Base-by-base conservation (phyloP, 1,140 invertebrate genomes). In the Panonychus citri region DNA sequence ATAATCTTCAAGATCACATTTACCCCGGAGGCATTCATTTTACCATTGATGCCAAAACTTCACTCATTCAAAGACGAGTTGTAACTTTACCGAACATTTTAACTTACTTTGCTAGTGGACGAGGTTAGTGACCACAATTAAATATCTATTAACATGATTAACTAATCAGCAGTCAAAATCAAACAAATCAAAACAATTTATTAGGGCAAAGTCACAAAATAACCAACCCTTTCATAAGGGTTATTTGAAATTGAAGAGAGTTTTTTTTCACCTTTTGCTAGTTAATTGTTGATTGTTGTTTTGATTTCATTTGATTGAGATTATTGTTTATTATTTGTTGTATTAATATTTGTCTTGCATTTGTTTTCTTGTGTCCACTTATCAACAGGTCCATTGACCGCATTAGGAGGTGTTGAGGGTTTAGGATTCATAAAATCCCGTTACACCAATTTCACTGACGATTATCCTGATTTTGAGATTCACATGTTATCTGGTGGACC, bases 381-480 rank as follows among this genome's bases (percentile, higher is more conserved):
- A 13, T 24, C n/a, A 34, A 8, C 34, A 60, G 64, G 64, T 49
- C 63, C 63, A 24, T 34, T 66, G 13, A 64, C 65, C 7, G 53
- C 62, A 1, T 37, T 64, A 3, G 63, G 63, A 25, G 76, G 78
- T 28, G 76, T 76, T 37, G 82, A 85, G 67, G 80, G 76, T 1
- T 78, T 83, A 0, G 84, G 82, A 0, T 88, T 86, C 58, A 75
- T 88, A 1, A 87, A 87, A 60, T 81, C 82, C 0, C 82, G 81
- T 64, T 86, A 83, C 64, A 82, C 82, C 0, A 79, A 84, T 49
- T 67, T 72, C 7, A 55, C 58, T 0, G 70, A 74, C 17, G 80
- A 83, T 65, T 81, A 76, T 70, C 84, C 84, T 0, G 83, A 87
- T 63, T 73, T 86, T 40, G 81, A 86, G 63, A 64, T 83, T 5